These are phyloP conservation scores for Sanderia malayensis DNA, from an alignment of 30 jellyfish, hydroid and myxozoan genomes.

Conservation along the genomic window DNA sequence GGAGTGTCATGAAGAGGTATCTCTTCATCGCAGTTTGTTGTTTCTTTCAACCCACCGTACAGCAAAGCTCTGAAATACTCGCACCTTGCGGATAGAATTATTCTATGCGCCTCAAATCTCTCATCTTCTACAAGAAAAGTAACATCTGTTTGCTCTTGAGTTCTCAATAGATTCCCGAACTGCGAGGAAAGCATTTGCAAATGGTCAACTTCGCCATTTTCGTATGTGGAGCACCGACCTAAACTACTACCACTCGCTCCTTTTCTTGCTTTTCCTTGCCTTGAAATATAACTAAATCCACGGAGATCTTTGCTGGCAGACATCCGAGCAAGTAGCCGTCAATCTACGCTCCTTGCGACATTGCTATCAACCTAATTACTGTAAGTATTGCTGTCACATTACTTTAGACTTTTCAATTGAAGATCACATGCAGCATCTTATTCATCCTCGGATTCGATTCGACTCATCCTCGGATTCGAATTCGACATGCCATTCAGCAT, in stretches of 20 bases:
- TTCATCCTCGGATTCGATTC: no score
- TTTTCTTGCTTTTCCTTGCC: background rate
- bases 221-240: background rate
- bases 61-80: conserved; percentile 92
- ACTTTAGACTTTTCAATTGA: no score
- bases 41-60: conserved; percentile 90
- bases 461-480: no score
- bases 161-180: conserved; percentile 54
- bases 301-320: background rate
- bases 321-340: no score
- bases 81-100: conserved; percentile 84
- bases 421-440: no score
- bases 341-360: no score
- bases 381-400: no score
- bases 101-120: conserved; percentile 66
- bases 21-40: conserved; percentile 60
- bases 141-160: conserved; percentile 82
- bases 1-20: conserved; percentile 78
- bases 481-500: no score
- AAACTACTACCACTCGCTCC: background rate
- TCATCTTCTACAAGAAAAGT: conserved; percentile 76
- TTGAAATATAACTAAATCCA: background rate
- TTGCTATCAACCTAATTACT: no score
- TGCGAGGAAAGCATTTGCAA: conserved; percentile 75
- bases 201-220: conserved; percentile 73